Conservation (phyloP, 2,113 vertebrate species). For the Gnathonemus longibarbis region DNA sequence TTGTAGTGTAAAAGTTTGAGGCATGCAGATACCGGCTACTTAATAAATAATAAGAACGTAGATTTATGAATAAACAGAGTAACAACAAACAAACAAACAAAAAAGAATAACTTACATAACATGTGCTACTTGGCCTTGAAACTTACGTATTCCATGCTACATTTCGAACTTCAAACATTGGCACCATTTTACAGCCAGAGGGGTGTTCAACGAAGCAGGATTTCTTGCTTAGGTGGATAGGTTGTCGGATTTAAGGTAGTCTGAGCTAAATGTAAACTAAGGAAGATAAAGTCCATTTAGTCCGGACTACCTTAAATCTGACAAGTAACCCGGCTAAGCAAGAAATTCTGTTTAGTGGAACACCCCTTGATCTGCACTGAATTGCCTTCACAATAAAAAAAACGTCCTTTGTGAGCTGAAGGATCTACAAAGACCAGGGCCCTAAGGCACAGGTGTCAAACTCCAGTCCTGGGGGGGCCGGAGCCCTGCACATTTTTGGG, state of each 20-base stretch:
- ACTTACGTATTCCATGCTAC: not conserved
- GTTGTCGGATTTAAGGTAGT: not conserved
- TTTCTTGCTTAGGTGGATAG: not conserved
- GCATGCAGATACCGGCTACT: not conserved
- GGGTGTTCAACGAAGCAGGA: not conserved
- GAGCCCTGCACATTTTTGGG: no score
- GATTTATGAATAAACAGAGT: not conserved
- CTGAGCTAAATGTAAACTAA: not conserved
- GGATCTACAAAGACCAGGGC: not conserved
- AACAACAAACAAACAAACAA: not conserved
- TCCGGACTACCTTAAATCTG: not conserved
- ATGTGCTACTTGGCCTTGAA: not conserved
- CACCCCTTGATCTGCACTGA: not conserved
- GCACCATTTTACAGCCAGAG: not conserved
- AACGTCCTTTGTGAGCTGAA: not conserved
- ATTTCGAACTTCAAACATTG: not conserved
- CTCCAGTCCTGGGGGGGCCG: no score
- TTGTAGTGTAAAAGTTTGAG: not conserved
- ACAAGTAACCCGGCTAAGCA: not conserved
- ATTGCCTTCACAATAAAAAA: not conserved
- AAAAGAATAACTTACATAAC: not conserved
- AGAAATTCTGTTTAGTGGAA: not conserved
- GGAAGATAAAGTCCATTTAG: not conserved
- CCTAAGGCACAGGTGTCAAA: not conserved
- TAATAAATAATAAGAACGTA: not conserved